These are phyloP conservation scores for Melipona bicolor DNA, from an alignment of 2,888 invertebrate species.

Conservation along the genomic window DNA sequence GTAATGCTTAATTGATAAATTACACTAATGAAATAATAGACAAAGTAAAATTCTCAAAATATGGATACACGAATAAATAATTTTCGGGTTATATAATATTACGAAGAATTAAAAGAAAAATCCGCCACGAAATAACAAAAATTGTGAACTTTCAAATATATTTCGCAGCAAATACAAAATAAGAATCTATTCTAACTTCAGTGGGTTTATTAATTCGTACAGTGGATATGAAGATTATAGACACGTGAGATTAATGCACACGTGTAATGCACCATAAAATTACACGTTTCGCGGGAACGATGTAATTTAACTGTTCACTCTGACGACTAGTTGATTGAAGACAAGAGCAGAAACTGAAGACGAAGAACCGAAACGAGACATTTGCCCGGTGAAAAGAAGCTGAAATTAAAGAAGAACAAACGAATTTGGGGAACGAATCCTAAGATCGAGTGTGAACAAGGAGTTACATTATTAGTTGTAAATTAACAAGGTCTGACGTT, in stretches of 20 bases:
- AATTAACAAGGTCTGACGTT: constrained; percentile 13
- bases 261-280: constrained; percentile 38
- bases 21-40: too few species aligned
- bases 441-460: constrained; percentile 2
- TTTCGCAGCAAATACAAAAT: background rate
- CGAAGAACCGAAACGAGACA: background rate
- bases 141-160: background rate
- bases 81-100: too few species aligned
- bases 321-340: background rate
- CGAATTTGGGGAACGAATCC: background rate
- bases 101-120: background rate
- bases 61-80: too few species aligned
- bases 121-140: background rate
- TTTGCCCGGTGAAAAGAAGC: background rate
- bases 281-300: constrained; percentile 14
- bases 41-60: too few species aligned
- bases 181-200: too few species aligned
- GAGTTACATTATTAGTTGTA: background rate
- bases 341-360: constrained; percentile 3
- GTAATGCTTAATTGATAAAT: too few species aligned
- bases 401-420: background rate
- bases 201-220: constrained; percentile 18
- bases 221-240: background rate
- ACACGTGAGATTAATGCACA: constrained; percentile 11
- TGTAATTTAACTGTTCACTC: constrained; percentile 26